These are phyloP conservation scores for Phanerotoma sp. DNA, from an alignment of 2,888 invertebrate genomes.

Conservation along the genomic window DNA sequence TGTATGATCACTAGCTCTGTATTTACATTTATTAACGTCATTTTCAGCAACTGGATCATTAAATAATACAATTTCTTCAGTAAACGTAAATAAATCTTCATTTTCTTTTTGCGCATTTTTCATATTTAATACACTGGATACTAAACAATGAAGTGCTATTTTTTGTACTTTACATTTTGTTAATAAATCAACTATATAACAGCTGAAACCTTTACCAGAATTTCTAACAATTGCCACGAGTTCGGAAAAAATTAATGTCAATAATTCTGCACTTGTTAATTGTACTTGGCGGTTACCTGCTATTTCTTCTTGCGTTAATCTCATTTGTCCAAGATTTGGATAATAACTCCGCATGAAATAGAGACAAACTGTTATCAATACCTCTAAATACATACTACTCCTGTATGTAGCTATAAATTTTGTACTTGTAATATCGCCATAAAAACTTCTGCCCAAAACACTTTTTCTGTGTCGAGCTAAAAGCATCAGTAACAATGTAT, in stretches of 20 bases:
- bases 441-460: conserved; percentile 70
- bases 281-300: conserved; percentile 75
- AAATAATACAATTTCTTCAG: conserved; percentile 73
- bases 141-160: conserved; percentile 75
- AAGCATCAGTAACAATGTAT: conserved; percentile 63
- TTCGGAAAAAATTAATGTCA: conserved; percentile 72
- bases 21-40: conserved; percentile 61
- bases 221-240: conserved; percentile 73
- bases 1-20: conserved; percentile 64
- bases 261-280: conserved; percentile 72
- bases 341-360: conserved; percentile 81
- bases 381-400: conserved; percentile 80
- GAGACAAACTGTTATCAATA: conserved; percentile 72
- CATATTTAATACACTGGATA: conserved; percentile 72
- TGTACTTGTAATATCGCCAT: conserved; percentile 63
- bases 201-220: conserved; percentile 74
- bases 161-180: conserved; percentile 81
- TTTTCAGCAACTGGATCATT: conserved; percentile 64
- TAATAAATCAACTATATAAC: conserved; percentile 74
- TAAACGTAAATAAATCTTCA: conserved; percentile 65
- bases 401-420: conserved; percentile 71
- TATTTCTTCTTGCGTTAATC: conserved; percentile 69
- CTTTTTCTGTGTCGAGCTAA: conserved; percentile 77
- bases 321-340: conserved; percentile 69
- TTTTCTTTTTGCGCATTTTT: conserved; percentile 53